phyloP scores from a whole-genome alignment of 2,113 vertebrate species.

The Tychaedon coryphoeus region DNA sequence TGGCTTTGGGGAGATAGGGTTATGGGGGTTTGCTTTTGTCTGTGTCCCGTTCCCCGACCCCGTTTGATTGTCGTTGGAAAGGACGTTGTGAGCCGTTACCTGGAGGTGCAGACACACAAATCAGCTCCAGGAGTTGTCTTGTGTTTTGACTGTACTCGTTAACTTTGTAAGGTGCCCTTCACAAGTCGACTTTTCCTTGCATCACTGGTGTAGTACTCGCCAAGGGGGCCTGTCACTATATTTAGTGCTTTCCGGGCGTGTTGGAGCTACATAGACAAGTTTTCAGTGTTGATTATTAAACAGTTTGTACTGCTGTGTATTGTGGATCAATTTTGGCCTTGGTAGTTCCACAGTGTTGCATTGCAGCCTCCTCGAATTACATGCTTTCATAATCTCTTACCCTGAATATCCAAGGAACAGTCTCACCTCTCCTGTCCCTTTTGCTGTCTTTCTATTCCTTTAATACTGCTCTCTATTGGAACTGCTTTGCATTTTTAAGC shows the following conservation, averaged over 20 bases:
- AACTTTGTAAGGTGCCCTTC: rapidly evolving
- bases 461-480: background rate
- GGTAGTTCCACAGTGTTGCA: background rate
- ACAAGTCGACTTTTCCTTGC: background rate
- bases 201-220: rapidly evolving
- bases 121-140: background rate
- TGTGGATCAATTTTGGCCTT: background rate
- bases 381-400: background rate
- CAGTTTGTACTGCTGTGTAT: background rate
- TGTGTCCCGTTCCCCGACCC: background rate
- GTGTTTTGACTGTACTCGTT: rapidly evolving
- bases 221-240: rapidly evolving
- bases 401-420: background rate
- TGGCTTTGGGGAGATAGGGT: background rate
- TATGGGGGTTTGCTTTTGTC: too few relatives aligned
- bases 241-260: background rate
- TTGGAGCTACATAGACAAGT: background rate
- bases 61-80: background rate
- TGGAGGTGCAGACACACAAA: background rate
- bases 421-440: background rate
- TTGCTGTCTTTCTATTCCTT: background rate
- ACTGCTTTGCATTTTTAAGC: background rate
- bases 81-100: rapidly evolving
- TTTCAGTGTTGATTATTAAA: background rate
- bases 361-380: background rate